A percentile compares a stretch with the other conserved stretches of the same genome.
Conservation (phyloP, 1,140 invertebrate species). For the Conus ventricosus region DNA sequence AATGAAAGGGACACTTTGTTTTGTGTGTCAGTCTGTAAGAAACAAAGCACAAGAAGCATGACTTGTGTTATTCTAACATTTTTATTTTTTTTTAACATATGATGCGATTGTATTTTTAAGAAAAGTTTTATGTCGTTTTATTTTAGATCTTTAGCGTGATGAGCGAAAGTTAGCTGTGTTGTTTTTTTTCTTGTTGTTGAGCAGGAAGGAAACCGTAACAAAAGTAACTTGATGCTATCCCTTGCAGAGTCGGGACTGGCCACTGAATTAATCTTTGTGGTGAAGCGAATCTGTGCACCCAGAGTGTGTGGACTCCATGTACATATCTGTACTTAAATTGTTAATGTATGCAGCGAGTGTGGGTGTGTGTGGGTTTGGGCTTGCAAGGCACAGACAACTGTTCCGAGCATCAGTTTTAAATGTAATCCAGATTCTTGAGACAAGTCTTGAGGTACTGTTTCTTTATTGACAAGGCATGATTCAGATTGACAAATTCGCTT, state of each 20-base stretch:
- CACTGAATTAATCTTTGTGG: neutral
- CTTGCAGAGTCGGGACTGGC: neutral
- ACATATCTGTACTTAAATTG: conserved; percentile 9
- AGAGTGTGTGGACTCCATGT: neutral
- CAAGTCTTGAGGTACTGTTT: neutral
- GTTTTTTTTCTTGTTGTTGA: neutral
- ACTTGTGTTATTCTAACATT: neutral
- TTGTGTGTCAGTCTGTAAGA: neutral
- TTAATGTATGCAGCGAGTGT: neutral
- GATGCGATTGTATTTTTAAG: neutral
- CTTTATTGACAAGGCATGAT: neutral
- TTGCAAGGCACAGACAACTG: neutral
- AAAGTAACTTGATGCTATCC: neutral
- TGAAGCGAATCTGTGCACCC: neutral
- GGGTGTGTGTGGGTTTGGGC: neutral
- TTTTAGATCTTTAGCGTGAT: neutral
- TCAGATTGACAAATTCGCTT: neutral
- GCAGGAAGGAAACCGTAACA: neutral
- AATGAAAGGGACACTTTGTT: neutral
- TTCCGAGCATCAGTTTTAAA: neutral
- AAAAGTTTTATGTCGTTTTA: neutral
- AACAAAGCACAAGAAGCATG: neutral
- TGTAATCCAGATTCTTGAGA: neutral
- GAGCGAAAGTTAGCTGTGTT: neutral
- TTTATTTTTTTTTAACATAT: neutral